Evolutionary conservation across 2,888 invertebrate genomes (phyloP).

Genomic region (Bedellia somnulentella): DNA sequence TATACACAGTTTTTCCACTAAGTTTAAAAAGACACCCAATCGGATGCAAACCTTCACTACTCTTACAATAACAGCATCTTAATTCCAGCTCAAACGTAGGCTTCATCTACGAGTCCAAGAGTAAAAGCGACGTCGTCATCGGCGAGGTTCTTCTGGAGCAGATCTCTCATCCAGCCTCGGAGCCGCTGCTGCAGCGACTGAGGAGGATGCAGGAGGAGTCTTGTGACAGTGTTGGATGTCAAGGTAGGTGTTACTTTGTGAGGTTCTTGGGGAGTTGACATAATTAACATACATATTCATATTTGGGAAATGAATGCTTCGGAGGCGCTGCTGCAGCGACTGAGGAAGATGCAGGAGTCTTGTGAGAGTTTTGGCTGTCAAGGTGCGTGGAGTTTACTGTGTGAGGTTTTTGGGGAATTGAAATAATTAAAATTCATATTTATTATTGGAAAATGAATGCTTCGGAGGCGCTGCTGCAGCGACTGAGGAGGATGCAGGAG

Average conservation of each 20-base stretch:
- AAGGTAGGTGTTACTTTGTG: conserved; percentile 26
- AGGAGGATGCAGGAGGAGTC: conserved; percentile 6
- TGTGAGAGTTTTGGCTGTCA: conserved; percentile 23
- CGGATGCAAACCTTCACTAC: too few species aligned
- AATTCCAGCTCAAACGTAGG: conserved; percentile 40
- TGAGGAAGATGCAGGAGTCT: conserved; percentile 11
- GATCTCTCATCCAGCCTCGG: conserved; percentile 24
- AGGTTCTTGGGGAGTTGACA: too few species aligned
- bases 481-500: conserved; percentile 14
- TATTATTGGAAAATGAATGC: too few species aligned
- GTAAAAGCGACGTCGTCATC: conserved; percentile 26
- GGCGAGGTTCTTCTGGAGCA: conserved; percentile 37
- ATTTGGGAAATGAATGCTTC: too few species aligned
- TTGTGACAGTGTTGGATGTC: conserved; percentile 20
- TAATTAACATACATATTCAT: too few species aligned
- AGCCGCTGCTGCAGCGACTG: conserved; percentile 23
- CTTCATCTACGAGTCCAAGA: conserved; percentile 39
- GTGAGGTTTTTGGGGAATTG: too few species aligned
- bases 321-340: conserved; percentile 20
- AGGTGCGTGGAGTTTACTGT: conserved; percentile 24
- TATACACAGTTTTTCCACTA: too few species aligned
- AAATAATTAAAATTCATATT: too few species aligned
- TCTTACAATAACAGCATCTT: too few species aligned
- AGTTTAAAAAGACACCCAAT: too few species aligned
- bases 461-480: conserved; percentile 20